Conservation (phyloP, 1,140 invertebrate genomes). For the Drosophila takahashii region DNA sequence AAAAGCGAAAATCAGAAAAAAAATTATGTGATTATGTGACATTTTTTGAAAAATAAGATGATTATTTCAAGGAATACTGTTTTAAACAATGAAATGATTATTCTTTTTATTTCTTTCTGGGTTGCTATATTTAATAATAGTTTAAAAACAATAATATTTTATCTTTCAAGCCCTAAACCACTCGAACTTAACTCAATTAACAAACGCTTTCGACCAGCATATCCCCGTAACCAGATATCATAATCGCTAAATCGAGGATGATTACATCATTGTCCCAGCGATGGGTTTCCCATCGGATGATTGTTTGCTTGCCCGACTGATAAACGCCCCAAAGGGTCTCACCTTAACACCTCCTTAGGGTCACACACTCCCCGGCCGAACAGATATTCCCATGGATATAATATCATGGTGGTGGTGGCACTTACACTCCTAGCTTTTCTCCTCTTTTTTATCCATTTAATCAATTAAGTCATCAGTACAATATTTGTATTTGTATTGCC, state of each 20-base stretch:
- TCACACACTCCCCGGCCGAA: conserved; percentile 30
- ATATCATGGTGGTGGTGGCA: conserved; percentile 36
- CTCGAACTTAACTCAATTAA: conserved; percentile 21
- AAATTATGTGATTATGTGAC: too few species aligned
- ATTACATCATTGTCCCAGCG: conserved; percentile 45
- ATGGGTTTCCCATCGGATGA: conserved; percentile 31
- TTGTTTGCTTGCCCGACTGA: conserved; percentile 44
- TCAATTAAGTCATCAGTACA: conserved; percentile 62
- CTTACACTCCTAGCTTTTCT: conserved; percentile 31
- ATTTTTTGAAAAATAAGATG: too few species aligned
- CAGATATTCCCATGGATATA: conserved; percentile 39
- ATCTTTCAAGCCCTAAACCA: not conserved
- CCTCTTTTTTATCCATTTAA: conserved; percentile 62
- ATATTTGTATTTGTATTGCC: conserved; percentile 51
- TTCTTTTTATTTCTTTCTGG: too few species aligned
- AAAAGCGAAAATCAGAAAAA: too few species aligned
- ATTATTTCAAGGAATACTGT: too few species aligned
- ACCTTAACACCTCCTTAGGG: conserved; percentile 59
- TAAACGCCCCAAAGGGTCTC: conserved; percentile 38
- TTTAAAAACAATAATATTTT: too few species aligned
- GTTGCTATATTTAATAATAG: too few species aligned
- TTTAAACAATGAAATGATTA: too few species aligned
- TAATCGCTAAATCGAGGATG: conserved; percentile 37
- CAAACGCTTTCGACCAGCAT: conserved; percentile 39
- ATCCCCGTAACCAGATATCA: conserved; percentile 45